Evolutionary conservation across 2,113 vertebrate species (phyloP), one percentile per base, ranked within the genome.

Genomic region (Scophthalmus maximus): DNA sequence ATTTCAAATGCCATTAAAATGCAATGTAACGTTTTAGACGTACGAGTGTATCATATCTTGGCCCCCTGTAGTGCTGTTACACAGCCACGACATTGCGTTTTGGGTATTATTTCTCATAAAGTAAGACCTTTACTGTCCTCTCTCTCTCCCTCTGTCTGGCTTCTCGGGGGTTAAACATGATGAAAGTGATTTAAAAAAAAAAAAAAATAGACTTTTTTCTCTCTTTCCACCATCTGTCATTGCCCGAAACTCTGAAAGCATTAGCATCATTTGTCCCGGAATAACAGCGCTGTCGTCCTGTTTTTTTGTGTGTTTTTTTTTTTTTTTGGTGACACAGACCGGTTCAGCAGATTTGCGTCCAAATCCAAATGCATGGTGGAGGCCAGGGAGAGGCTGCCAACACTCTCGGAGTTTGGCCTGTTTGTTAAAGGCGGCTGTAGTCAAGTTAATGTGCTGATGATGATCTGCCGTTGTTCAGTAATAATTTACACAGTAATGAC

Each of bases 161-260:
- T 64, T 55, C 46, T 22, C 10, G n/a, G 51, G 47, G 51, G 32
- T 67, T 67, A 64, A 55, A 70, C 22, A 84, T 25, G 46, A 67
- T 72, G 76, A 36, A 79, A 58, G 49, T 49, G 32, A n/a, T n/a
- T 46, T 47, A n/a, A n/a, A n/a, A n/a, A n/a, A n/a, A n/a, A n/a
- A n/a, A n/a, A n/a, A n/a, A n/a, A 74, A 67, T 40, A 53, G 36
- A 44, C 67, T 73, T 65, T 73, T 65, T 71, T 76, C 34, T 61
- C 68, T 68, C 40, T 18, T 50, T 72, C 27, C 62, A 50, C 71
- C 64, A 76, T 66, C 49, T 79, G 78, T 66, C 62, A 73, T 36
- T 46, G 42, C 62, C 40, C 78, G 34, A 62, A 57, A 44, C 18
- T 38, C 36, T 44, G 42, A 44, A 68, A 66, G 68, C 51, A 73